phyloP scores from a whole-genome alignment of 2,113 vertebrate genomes.

The Polypterus senegalus region DNA sequence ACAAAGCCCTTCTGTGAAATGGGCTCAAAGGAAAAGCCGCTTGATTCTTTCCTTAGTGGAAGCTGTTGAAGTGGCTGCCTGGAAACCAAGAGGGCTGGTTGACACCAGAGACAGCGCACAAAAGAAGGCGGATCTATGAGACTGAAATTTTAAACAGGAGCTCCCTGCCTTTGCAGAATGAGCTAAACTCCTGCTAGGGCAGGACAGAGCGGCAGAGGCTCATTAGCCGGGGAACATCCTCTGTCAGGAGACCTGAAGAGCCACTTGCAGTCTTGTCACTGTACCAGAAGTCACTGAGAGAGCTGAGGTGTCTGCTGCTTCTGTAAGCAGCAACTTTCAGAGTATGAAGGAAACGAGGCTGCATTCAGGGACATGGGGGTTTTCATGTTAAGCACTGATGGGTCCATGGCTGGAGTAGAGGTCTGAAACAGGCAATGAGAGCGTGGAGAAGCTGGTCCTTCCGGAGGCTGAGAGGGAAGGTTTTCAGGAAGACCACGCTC shows the following conservation, averaged over 20 bases:
- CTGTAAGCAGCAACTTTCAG: too few relatives aligned
- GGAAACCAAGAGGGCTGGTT: slow-evolving; percentile 8
- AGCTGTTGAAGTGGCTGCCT: not conserved
- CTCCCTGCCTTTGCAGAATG: slow-evolving; percentile 15
- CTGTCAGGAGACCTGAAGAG: too few relatives aligned
- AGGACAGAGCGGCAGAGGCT: not conserved
- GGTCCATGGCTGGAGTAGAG: not conserved
- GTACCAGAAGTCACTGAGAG: too few relatives aligned
- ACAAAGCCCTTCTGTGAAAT: slow-evolving; percentile 18
- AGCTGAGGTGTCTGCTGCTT: too few relatives aligned
- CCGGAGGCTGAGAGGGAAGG: slow-evolving; percentile 44
- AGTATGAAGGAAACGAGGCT: too few relatives aligned
- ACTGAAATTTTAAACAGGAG: slow-evolving; percentile 23
- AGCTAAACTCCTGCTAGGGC: slow-evolving; percentile 3
- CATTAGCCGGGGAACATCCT: not conserved
- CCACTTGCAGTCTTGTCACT: too few relatives aligned
- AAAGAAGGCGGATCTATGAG: slow-evolving; percentile 33
- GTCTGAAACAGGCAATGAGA: slow-evolving; percentile 8
- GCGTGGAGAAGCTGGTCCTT: slow-evolving; percentile 32
- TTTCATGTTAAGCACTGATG: not conserved
- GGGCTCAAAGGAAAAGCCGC: not conserved
- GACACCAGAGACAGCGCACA: slow-evolving; percentile 18
- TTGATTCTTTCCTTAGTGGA: not conserved
- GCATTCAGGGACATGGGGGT: too few relatives aligned
- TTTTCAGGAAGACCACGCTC: slow-evolving; percentile 50